Evolutionary conservation across 1,140 invertebrate genomes (phyloP), one percentile per base, ranked within the genome.

Genomic region (Temnothorax nylanderi): DNA sequence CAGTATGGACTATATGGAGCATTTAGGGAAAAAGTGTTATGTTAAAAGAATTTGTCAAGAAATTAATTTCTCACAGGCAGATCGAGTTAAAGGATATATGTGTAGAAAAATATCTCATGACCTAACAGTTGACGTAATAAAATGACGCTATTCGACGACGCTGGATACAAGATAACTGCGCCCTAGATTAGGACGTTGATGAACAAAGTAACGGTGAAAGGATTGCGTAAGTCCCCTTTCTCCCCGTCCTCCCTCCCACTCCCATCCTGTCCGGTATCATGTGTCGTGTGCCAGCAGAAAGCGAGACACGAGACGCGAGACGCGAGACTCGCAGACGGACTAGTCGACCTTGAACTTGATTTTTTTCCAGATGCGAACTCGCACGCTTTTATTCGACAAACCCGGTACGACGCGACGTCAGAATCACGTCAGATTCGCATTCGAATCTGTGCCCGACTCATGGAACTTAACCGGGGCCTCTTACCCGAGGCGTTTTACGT

Each of bases 171-270:
- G 37, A 54, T 34, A 56, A 56, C 21, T 44, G 80, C 69, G 67
- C 60, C 77, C 77, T 84, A 56, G 64, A 71, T 75, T 82, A 88
- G 60, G 47, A 26, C 56, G 62, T 71, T 58, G 62, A 58, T 62
- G 85, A 86, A 87, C 75, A 87, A 89, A 91, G 86, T 92, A 92
- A 91, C 88, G 91, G 91, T 89, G 87, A 88, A 92, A 89, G 89
- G 91, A 92, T 93, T 93, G 91, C 92, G 88, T 93, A 93, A 93
- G 89, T 37, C 64, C 82, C 41, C 76, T 86, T 87, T 72, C 72
- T 54, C 64, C 69, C 65, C 80, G 47, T 11, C 72, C 37, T 7
- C 11, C 26, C 26, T 26, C 26, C 26, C 26, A 1, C 26, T 26
- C 26, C 54, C 62, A 7, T 32, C 10, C 58, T n/a, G 37, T 10